Evolutionary conservation across 2,888 invertebrate species (phyloP).

Genomic region (Strigamia maritima): DNA sequence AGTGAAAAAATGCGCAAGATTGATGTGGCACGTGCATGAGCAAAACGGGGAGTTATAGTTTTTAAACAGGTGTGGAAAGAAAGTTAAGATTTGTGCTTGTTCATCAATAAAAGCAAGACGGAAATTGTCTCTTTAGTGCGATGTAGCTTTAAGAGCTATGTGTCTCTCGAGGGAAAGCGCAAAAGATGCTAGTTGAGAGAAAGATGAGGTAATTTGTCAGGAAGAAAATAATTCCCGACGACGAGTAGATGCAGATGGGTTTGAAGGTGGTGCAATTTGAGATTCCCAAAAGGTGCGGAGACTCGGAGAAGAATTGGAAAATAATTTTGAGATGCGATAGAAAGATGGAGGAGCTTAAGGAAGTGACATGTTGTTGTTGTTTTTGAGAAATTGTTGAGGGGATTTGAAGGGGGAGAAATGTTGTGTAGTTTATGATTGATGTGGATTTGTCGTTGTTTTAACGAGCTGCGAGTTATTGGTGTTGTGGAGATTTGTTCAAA

Average conservation of each 20-base stretch:
- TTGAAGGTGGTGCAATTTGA: no score
- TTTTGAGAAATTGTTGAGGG: background rate
- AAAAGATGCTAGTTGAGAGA: background rate
- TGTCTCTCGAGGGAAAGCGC: background rate
- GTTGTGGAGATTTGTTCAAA: background rate
- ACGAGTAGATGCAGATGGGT: no score
- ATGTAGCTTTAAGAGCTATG: background rate
- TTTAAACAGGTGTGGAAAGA: background rate
- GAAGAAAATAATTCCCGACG: no score
- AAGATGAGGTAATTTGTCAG: background rate
- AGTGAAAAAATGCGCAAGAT: background rate
- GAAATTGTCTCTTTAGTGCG: background rate
- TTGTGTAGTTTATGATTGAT: background rate
- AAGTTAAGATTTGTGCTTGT: constrained; percentile 12
- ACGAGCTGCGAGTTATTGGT: background rate
- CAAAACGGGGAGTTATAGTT: background rate
- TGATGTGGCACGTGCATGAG: background rate
- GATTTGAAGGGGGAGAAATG: background rate
- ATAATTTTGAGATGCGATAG: background rate
- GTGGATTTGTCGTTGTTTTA: background rate
- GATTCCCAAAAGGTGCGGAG: background rate
- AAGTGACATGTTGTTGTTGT: background rate
- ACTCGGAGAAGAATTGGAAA: background rate
- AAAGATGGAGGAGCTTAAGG: background rate
- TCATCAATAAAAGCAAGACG: background rate